phyloP scores from a whole-genome alignment of 2,797 vertebrate species.

The Synaphobranchus kaupii region DNA sequence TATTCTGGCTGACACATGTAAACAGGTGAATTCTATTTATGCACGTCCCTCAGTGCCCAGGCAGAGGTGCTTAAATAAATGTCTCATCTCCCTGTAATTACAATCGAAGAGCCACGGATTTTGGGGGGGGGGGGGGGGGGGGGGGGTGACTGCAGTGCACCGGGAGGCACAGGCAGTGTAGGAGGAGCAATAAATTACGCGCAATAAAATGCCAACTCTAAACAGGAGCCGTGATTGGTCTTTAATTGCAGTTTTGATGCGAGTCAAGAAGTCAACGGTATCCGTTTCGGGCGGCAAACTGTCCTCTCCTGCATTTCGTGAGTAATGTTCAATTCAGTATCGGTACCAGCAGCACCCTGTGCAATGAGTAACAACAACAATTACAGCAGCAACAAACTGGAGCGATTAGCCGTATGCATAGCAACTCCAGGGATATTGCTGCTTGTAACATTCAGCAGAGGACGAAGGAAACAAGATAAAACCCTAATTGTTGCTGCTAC shows the following conservation, averaged over 20 bases:
- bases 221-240: constrained; percentile 11
- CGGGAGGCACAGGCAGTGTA: constrained; percentile 11
- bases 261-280: constrained; percentile 22
- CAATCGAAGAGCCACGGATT: background rate
- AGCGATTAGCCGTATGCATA: background rate
- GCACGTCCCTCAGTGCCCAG: background rate
- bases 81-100: constrained; percentile 34
- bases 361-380: background rate
- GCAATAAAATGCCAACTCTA: background rate
- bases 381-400: background rate
- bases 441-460: background rate
- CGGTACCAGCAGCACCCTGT: background rate
- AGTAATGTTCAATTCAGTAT: constrained; percentile 14
- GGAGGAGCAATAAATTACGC: constrained; percentile 13
- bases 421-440: background rate
- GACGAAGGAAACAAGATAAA: background rate
- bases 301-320: background rate
- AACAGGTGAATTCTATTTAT: constrained; percentile 19
- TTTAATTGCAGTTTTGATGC: constrained; percentile 33
- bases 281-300: background rate
- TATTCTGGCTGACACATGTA: constrained; percentile 5
- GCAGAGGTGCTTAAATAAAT: constrained; percentile 30
- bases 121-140: background rate
- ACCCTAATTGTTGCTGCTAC: background rate
- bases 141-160: background rate